Evolutionary conservation across 37 sponge, comb jelly and placozoan genomes (phyloP), one percentile per base, ranked within the genome.

Genomic region (Chondrosia reniformis): DNA sequence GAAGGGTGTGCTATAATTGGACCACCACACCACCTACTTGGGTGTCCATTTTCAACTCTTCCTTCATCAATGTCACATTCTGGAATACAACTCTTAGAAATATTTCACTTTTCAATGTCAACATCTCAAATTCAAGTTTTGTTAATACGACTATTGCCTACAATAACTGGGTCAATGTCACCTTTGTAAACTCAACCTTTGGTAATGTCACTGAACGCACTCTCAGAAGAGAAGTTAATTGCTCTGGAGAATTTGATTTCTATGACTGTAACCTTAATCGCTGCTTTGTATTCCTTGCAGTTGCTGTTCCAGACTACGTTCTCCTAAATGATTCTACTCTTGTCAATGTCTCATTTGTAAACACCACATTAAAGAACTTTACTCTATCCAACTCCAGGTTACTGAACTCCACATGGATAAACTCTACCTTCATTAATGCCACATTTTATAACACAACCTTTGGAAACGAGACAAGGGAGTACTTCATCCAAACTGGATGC

Each of bases 171-270:
- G 7, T 8, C 5, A 40, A 69, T 38, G 41, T 38, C 3, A 38
- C 72, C 43, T 69, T 69, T 40, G 42, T 69, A 24, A 69, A 69
- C 36, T 8, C 36, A 3, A 69, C 72, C 13, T 38, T 40, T 40
- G 72, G 43, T 1, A 69, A 69, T 25, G 42, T 13, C 25, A 56
- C 58, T 8, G 52, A 15, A 49, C 10, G 15, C 10, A 49, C 52
- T 15, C 10, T 49, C 52, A 49, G 15, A 15, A 49, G 15, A 15
- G 52, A 49, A 49, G 52, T 49, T 15, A 15, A 49, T 49, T 49
- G 52, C 52, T 36, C 36, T 5, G 19, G 19, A 37, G 39, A 37
- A 19, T 34, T 19, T 5, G 30, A 31, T 30, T 30, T 30, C 22
- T 30, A 25, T 30, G 30, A 59, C n/a, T 13, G 6, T 30, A 59